phyloP scores from a whole-genome alignment of 2,113 vertebrate genomes.

The Calidris pugnax region DNA sequence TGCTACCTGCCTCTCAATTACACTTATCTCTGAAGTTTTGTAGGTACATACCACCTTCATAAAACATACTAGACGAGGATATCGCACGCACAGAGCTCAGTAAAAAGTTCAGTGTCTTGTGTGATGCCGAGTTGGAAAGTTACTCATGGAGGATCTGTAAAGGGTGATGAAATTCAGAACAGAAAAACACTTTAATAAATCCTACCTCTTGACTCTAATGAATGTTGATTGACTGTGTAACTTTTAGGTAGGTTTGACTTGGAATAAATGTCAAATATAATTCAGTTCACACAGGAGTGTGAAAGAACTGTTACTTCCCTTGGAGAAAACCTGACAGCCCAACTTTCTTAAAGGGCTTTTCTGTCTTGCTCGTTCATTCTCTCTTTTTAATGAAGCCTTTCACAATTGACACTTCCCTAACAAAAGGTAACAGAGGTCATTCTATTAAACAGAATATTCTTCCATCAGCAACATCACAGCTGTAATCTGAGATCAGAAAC shows the following conservation, averaged over 20 bases:
- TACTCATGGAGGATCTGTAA: not conserved
- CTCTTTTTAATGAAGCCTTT: constrained; percentile 51
- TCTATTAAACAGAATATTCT: constrained; percentile 34
- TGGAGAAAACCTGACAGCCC: constrained; percentile 47
- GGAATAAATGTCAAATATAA: constrained; percentile 65
- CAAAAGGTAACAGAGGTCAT: constrained; percentile 47
- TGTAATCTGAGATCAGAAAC: constrained; percentile 26
- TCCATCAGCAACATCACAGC: not conserved
- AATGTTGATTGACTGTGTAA: constrained; percentile 55
- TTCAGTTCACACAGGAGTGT: constrained; percentile 29
- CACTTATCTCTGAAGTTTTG: not conserved
- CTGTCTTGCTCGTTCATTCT: constrained; percentile 28
- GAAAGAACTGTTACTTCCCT: constrained; percentile 49
- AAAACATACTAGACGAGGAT: not conserved
- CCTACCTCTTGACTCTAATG: constrained; percentile 25
- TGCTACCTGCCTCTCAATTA: not conserved
- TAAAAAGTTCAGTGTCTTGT: not conserved
- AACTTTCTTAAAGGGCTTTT: constrained; percentile 54
- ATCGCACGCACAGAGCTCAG: not conserved
- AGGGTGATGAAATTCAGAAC: not conserved
- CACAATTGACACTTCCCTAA: constrained; percentile 21
- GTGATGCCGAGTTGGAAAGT: not conserved
- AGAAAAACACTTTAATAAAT: constrained; percentile 42
- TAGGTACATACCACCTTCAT: not conserved
- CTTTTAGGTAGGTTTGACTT: constrained; percentile 47